Percentiles rank a stretch among this genome's conserved stretches.
Conservation (phyloP, 2,797 vertebrate species). For the Smutsia temminckii region DNA sequence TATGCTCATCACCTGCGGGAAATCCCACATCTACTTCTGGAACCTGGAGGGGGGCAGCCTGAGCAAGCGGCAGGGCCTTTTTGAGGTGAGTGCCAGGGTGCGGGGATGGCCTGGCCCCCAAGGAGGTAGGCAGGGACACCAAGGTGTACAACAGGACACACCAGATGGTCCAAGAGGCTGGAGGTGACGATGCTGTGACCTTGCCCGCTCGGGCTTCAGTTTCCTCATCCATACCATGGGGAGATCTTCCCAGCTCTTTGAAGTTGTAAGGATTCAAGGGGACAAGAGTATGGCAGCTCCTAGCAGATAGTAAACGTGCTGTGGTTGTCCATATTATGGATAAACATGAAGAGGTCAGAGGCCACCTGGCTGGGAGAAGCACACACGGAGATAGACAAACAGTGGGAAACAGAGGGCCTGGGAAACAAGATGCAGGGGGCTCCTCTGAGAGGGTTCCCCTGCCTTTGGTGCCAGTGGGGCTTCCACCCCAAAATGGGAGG, state of each 20-base stretch:
- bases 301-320: neutral
- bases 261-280: neutral
- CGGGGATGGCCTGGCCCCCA: neutral
- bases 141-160: neutral
- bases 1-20: slow-evolving; percentile 93
- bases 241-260: neutral
- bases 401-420: neutral
- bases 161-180: neutral
- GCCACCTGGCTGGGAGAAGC: neutral
- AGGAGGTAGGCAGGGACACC: neutral
- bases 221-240: neutral
- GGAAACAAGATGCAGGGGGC: neutral
- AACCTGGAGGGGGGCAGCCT: slow-evolving; percentile 90
- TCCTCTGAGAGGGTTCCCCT: neutral
- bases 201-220: neutral
- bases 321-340: rapidly evolving
- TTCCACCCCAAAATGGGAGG: neutral
- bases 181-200: neutral
- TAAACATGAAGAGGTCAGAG: neutral
- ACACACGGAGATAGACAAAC: neutral
- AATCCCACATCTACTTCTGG: slow-evolving; percentile 95
- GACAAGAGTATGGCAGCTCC: neutral
- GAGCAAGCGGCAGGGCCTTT: slow-evolving; percentile 92
- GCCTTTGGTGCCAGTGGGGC: neutral
- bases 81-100: slow-evolving; percentile 87